Evolutionary conservation across 2,113 vertebrate species (phyloP).

Genomic region (Larimichthys crocea): DNA sequence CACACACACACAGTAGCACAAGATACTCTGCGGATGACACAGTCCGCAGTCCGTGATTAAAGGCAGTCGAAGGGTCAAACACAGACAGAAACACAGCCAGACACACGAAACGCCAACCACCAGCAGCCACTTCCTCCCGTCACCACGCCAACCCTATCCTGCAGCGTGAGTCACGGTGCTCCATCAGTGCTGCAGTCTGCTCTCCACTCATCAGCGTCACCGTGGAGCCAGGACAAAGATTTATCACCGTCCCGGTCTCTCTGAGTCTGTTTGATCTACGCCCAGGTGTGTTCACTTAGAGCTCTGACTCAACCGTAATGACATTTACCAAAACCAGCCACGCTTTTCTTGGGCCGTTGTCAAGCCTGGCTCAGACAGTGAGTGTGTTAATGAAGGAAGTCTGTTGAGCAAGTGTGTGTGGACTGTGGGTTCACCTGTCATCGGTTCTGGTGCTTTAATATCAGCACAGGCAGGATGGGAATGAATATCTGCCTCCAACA

Average conservation of each 20-base stretch:
- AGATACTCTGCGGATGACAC: conserved; percentile 44
- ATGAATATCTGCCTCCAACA: background rate
- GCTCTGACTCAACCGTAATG: conserved; percentile 69
- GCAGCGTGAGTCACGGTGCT: conserved; percentile 69
- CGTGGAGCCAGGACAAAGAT: conserved; percentile 69
- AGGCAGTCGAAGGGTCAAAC: conserved; percentile 60
- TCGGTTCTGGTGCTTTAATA: conserved; percentile 4
- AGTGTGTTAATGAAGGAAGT: conserved; percentile 49
- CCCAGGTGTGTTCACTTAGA: conserved; percentile 78
- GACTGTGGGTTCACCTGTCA: conserved; percentile 15
- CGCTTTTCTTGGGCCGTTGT: conserved; percentile 32
- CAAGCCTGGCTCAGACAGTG: conserved; percentile 33
- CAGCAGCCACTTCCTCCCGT: conserved; percentile 61
- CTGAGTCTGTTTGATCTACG: conserved; percentile 69
- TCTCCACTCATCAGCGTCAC: conserved; percentile 61
- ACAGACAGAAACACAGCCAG: conserved; percentile 29
- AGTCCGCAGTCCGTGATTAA: conserved; percentile 41
- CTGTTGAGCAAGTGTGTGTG: conserved; percentile 12
- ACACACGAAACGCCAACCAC: conserved; percentile 28
- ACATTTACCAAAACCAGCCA: conserved; percentile 63
- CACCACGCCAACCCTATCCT: conserved; percentile 55
- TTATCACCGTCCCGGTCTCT: conserved; percentile 61
- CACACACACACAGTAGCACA: background rate
- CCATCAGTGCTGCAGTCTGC: conserved; percentile 62
- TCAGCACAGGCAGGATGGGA: conserved; percentile 3